phyloP scores from a whole-genome alignment of 2,113 vertebrate species.

The Otus sunia region DNA sequence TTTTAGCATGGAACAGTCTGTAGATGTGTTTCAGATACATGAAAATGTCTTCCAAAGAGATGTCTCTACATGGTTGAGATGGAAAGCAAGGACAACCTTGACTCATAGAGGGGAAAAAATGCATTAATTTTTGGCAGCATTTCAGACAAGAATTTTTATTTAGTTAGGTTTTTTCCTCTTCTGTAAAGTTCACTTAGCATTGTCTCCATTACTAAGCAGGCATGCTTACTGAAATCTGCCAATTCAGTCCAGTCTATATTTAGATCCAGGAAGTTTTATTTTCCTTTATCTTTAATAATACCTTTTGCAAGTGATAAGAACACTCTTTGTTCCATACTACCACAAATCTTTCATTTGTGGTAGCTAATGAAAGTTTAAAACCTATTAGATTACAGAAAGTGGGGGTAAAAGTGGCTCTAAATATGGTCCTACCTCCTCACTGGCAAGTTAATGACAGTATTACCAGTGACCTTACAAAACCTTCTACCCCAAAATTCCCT shows the following conservation, averaged over 20 bases:
- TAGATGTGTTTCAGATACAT: neutral
- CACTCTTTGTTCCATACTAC: neutral
- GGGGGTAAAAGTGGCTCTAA: neutral
- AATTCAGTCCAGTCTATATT: constrained; percentile 35
- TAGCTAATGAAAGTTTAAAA: constrained; percentile 47
- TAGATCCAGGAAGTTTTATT: constrained; percentile 42
- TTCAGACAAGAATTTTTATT: constrained; percentile 51
- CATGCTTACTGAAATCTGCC: constrained; percentile 38
- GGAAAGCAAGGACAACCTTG: neutral
- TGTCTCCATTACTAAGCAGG: constrained; percentile 46
- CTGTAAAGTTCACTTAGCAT: constrained; percentile 41
- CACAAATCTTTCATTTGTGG: constrained; percentile 50
- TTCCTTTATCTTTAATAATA: constrained; percentile 14
- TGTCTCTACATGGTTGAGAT: neutral
- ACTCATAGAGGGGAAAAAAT: neutral
- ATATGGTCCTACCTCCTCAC: neutral
- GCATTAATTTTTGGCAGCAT: constrained; percentile 40
- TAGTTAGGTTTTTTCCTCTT: neutral
- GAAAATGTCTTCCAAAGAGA: neutral
- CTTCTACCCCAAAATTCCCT: neutral
- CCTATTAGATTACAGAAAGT: neutral
- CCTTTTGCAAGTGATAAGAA: neutral
- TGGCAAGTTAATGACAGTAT: neutral
- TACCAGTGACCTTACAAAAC: neutral
- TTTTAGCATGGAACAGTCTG: neutral